Percentiles rank a stretch among this genome's conserved stretches.
These are phyloP conservation scores for Pogonophryne albipinna DNA, from an alignment of 2,797 vertebrate genomes.

Conservation along the genomic window DNA sequence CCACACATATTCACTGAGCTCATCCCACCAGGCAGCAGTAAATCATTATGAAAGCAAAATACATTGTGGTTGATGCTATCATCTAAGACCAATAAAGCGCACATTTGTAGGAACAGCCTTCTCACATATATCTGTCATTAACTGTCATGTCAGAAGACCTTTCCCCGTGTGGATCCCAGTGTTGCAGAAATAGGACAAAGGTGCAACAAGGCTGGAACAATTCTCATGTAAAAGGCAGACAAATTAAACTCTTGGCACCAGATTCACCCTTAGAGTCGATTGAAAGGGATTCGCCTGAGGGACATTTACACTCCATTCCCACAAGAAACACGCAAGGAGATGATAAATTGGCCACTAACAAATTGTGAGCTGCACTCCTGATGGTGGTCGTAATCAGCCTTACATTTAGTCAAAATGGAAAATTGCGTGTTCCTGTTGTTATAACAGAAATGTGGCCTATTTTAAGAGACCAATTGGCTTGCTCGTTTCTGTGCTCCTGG, in stretches of 20 bases:
- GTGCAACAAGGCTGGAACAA: constrained; percentile 35
- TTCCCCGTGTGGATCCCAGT: constrained; percentile 47
- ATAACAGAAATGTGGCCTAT: constrained; percentile 60
- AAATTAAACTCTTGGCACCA: constrained; percentile 39
- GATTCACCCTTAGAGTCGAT: constrained; percentile 17
- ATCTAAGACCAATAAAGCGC: constrained; percentile 86
- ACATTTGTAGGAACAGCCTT: constrained; percentile 78
- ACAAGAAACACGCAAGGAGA: constrained; percentile 50
- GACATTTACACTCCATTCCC: constrained; percentile 50
- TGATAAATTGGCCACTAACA: constrained; percentile 56
- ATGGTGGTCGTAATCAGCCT: constrained; percentile 64
- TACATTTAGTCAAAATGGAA: constrained; percentile 67
- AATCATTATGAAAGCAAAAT: constrained; percentile 91
- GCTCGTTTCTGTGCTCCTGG: constrained; percentile 68
- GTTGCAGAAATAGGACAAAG: constrained; percentile 58
- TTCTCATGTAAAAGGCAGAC: constrained; percentile 24
- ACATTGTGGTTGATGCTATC: constrained; percentile 88
- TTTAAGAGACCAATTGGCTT: constrained; percentile 59
- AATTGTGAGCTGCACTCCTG: constrained; percentile 45
- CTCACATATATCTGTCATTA: constrained; percentile 80
- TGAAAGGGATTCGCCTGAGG: constrained; percentile 47
- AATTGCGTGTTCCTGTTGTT: constrained; percentile 67
- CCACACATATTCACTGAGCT: constrained; percentile 88
- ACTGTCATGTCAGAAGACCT: constrained; percentile 69
- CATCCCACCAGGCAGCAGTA: constrained; percentile 89